Percentiles rank a stretch among this genome's conserved stretches.
Conservation (phyloP, 1,140 invertebrate genomes). For the Halotydeus destructor region DNA sequence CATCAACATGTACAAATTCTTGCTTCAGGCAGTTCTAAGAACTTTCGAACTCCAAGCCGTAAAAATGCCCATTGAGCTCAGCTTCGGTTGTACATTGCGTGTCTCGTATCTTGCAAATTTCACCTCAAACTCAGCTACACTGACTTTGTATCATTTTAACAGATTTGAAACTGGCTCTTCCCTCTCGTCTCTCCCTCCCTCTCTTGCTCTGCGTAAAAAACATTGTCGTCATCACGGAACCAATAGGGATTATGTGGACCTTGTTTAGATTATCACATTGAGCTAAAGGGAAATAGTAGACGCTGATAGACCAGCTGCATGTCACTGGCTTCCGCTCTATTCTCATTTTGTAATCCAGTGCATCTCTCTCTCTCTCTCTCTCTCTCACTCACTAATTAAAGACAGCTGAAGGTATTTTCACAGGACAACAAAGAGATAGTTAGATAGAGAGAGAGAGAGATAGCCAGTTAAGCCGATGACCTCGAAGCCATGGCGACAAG, state of each 20-base stretch:
- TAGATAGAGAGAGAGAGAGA: constrained; percentile 1
- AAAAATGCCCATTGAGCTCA: too few species aligned
- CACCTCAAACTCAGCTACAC: too few species aligned
- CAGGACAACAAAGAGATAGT: neutral
- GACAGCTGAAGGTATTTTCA: neutral
- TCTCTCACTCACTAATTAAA: neutral
- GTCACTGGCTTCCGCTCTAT: neutral
- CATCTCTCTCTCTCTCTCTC: neutral
- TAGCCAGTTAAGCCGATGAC: too few species aligned
- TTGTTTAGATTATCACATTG: neutral
- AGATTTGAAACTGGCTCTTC: too few species aligned
- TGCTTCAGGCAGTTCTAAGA: too few species aligned
- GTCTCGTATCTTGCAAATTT: too few species aligned
- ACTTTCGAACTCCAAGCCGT: too few species aligned
- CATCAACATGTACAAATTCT: too few species aligned
- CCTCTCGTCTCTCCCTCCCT: too few species aligned
- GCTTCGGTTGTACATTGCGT: too few species aligned
- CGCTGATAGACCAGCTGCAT: neutral
- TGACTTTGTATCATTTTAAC: too few species aligned
- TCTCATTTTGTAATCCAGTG: neutral
- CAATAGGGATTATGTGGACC: neutral
- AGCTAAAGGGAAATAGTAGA: neutral
- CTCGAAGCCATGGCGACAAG: too few species aligned
- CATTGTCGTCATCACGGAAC: neutral
- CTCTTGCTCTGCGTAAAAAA: neutral